Percentiles rank a stretch among this genome's conserved stretches.
These are phyloP conservation scores for Polylopha cassiicola DNA, from an alignment of 2,888 invertebrate species.

Conservation along the genomic window DNA sequence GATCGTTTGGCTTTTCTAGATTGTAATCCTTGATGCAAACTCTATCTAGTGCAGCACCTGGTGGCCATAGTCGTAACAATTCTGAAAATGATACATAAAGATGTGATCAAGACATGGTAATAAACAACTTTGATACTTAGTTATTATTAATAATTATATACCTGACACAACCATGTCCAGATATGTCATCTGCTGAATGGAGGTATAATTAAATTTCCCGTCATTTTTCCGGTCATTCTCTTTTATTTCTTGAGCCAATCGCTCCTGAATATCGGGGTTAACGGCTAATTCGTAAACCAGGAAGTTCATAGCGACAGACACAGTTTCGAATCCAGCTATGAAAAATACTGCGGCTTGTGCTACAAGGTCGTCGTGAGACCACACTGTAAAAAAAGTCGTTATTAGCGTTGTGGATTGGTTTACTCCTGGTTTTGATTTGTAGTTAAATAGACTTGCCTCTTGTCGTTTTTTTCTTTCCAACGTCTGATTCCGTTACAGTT, in stretches of 20 bases:
- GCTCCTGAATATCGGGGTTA: conserved; percentile 33
- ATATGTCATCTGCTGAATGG: conserved; percentile 27
- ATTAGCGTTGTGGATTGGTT: background rate
- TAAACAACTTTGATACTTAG: too few relatives aligned
- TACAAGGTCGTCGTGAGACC: conserved; percentile 29
- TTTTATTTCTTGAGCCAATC: conserved; percentile 33
- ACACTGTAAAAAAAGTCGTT: conserved; percentile 22
- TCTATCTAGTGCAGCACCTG: conserved; percentile 57
- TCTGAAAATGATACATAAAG: conserved; percentile 47
- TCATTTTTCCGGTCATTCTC: conserved; percentile 35
- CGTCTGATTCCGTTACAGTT: conserved; percentile 39
- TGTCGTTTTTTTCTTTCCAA: conserved; percentile 32
- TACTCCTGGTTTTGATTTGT: background rate
- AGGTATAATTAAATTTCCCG: conserved; percentile 53
- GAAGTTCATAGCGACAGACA: conserved; percentile 30
- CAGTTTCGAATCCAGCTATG: conserved; percentile 33
- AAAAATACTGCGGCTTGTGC: conserved; percentile 32
- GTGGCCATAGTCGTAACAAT: conserved; percentile 65
- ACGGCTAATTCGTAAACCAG: conserved; percentile 33
- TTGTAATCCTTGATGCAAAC: conserved; percentile 69
- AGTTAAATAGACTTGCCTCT: conserved; percentile 28
- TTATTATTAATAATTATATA: conserved; percentile 17
- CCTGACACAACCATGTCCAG: conserved; percentile 61
- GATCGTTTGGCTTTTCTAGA: conserved; percentile 44
- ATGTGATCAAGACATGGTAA: too few relatives aligned